Percentiles rank a stretch among this genome's conserved stretches.
Evolutionary conservation across 2,888 invertebrate species (phyloP).

Genomic region (Fabriciana adippe): DNA sequence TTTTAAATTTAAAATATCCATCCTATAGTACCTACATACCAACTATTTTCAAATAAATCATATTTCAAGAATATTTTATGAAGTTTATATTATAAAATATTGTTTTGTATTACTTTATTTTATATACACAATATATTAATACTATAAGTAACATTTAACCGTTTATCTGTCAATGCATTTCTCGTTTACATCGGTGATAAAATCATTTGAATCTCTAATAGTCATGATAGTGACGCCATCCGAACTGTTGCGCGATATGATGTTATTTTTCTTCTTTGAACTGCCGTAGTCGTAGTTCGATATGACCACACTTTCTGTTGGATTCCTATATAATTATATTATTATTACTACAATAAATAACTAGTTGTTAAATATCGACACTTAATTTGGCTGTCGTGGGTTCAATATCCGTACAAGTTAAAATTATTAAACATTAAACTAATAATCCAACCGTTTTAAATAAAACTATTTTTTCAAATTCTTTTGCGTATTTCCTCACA

Average conservation of each 20-base stretch:
- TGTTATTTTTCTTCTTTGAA: conserved; percentile 74
- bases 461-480: too few relatives aligned
- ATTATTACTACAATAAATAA: too few relatives aligned
- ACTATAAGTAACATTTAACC: not conserved
- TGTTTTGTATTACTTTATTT: not conserved
- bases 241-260: conserved; percentile 66
- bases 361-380: too few relatives aligned
- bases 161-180: conserved; percentile 68
- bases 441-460: too few relatives aligned
- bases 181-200: conserved; percentile 61
- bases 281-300: conserved; percentile 78
- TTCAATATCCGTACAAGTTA: too few relatives aligned
- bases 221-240: conserved; percentile 76
- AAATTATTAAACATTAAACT: too few relatives aligned
- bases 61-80: too few relatives aligned
- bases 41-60: too few relatives aligned
- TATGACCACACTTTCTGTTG: conserved; percentile 77
- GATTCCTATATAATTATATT: conserved; percentile 58
- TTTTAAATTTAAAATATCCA: too few relatives aligned
- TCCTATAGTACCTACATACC: too few relatives aligned
- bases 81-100: not conserved
- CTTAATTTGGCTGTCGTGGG: too few relatives aligned
- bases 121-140: not conserved
- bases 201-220: conserved; percentile 66
- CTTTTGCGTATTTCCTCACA: too few relatives aligned